phyloP scores from a whole-genome alignment of 2,888 invertebrate genomes.

The Byasa hedistus region DNA sequence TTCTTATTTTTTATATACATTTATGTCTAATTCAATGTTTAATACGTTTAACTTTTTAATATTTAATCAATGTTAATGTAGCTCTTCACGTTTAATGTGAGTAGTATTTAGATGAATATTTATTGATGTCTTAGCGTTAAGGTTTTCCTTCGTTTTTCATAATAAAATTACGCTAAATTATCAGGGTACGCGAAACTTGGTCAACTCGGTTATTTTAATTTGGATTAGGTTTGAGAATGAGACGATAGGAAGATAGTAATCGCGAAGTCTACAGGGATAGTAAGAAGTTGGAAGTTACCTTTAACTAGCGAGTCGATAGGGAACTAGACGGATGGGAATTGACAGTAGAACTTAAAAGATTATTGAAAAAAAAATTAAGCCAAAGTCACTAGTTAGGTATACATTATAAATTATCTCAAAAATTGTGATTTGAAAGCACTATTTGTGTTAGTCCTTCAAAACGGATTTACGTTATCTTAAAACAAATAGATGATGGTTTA shows the following conservation, averaged over 20 bases:
- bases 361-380: slow-evolving; percentile 10
- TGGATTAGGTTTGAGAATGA: slow-evolving; percentile 9
- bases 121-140: slow-evolving; percentile 19
- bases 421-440: neutral
- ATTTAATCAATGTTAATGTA: slow-evolving; percentile 9
- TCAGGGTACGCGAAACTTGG: slow-evolving; percentile 17
- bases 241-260: neutral
- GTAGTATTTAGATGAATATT: slow-evolving; percentile 8
- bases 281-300: slow-evolving; percentile 7
- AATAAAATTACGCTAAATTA: slow-evolving; percentile 10
- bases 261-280: slow-evolving; percentile 23
- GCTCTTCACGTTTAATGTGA: slow-evolving; percentile 16
- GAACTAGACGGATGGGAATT: neutral
- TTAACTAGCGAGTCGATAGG: neutral
- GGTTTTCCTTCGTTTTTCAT: slow-evolving; percentile 9
- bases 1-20: neutral
- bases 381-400: slow-evolving; percentile 15
- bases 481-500: no score
- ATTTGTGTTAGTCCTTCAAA: no score
- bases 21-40: neutral
- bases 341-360: slow-evolving; percentile 4
- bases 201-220: slow-evolving; percentile 3
- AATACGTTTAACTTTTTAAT: neutral
- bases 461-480: no score
- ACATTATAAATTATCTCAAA: slow-evolving; percentile 8